Evolutionary conservation across 2,113 vertebrate species (phyloP), one percentile per base, ranked within the genome.

Genomic region (Oncorhynchus gorbuscha): DNA sequence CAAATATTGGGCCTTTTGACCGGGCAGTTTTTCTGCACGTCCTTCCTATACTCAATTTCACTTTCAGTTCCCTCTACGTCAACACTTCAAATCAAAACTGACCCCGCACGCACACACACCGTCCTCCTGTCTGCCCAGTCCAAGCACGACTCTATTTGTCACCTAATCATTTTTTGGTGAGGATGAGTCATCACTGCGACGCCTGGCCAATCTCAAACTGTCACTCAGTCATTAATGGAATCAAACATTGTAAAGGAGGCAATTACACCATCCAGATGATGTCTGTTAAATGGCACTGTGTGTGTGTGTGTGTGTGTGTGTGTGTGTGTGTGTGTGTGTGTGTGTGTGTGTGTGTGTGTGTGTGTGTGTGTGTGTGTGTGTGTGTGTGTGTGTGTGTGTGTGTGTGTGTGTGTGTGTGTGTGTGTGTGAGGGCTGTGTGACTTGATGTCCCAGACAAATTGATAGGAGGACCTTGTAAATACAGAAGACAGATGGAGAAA

Each of bases 161-260:
- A 48, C 55, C 79, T 80, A 75, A 84, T 84, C 76, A 77, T 26
- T 76, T 83, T 64, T 66, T 32, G 68, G 62, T 79, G 51, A 74
- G 73, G 84, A 81, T 86, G 84, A 92, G 84, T 91, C 86, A 91
- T 74, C 3, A 18, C 28, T 22, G 77, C 6, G 16, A 72, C 55
- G 85, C 81, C 51, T n/a, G 58, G 78, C 82, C 81, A 73, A 39
- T 75, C 59, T 88, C 90, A 84, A 59, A 71, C 78, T 77, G 79
- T 85, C 89, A 87, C 48, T 76, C 81, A 55, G 16, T 85, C 81
- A 72, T 74, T 87, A 81, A 88, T 79, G 71, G 80, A 89, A 88
- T 85, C 77, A 69, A 82, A 83, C 4, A 28, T 39, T 79, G 80
- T 71, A 78, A 85, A 81, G 70, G 82, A 79, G 69, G 80, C 81